phyloP scores from a whole-genome alignment of 1,140 invertebrate species.

The Drosophila obscura region DNA sequence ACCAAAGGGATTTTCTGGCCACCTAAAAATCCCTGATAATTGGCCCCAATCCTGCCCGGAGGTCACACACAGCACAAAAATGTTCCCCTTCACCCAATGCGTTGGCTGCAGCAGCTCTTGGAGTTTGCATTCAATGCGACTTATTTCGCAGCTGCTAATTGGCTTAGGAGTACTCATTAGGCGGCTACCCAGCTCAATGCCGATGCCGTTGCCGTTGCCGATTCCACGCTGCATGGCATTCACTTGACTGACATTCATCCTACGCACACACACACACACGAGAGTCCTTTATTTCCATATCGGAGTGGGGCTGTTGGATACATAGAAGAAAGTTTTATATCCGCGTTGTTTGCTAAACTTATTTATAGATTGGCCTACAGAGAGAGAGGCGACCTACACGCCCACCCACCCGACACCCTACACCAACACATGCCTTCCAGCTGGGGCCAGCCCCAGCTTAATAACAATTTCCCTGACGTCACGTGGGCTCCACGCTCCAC shows the following conservation, averaged over 20 bases:
- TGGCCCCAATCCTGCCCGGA: too few species aligned
- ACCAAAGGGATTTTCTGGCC: too few species aligned
- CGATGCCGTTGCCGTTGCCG: neutral
- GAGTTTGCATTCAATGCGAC: too few species aligned
- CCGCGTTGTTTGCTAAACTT: constrained; percentile 34
- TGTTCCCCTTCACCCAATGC: too few species aligned
- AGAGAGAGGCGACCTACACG: neutral
- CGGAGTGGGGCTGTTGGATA: constrained; percentile 7
- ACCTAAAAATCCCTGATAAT: too few species aligned
- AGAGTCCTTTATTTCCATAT: constrained; percentile 20
- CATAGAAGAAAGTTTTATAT: neutral
- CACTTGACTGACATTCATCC: constrained; percentile 4
- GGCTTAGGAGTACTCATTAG: constrained; percentile 7
- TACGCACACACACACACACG: neutral
- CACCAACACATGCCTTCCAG: constrained; percentile 28
- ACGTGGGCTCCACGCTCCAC: neutral
- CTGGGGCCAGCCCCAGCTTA: constrained; percentile 18
- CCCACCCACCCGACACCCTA: too few species aligned
- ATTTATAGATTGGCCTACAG: constrained; percentile 54
- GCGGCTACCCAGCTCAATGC: too few species aligned
- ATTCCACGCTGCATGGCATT: neutral
- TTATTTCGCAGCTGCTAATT: constrained; percentile 1
- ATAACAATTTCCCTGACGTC: constrained; percentile 40
- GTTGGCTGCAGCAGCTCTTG: too few species aligned
- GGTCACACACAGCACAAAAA: too few species aligned